Evolutionary conservation across 2,113 vertebrate species (phyloP).

Genomic region (Cygnus buccinator): DNA sequence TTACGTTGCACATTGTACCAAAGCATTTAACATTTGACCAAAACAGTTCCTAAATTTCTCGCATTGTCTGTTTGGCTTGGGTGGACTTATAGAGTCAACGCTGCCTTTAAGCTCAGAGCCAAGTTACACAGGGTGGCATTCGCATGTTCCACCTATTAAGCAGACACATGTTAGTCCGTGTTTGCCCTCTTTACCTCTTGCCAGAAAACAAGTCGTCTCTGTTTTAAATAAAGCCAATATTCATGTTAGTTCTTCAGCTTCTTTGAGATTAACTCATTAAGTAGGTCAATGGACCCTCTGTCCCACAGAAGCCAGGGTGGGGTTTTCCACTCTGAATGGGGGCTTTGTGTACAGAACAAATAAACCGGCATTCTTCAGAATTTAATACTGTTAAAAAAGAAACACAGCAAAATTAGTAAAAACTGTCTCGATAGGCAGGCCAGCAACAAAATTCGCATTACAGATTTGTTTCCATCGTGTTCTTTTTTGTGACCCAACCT

Average conservation of each 20-base stretch:
- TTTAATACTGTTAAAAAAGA: background rate
- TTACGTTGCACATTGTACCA: background rate
- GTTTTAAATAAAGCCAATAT: conserved; percentile 48
- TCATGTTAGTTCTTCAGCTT: conserved; percentile 14
- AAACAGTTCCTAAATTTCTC: background rate
- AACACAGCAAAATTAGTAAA: background rate
- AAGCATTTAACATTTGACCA: background rate
- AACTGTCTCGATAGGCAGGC: background rate
- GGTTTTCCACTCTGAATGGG: conserved; percentile 2
- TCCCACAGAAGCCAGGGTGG: background rate
- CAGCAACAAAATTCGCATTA: background rate
- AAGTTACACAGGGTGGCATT: conserved; percentile 9
- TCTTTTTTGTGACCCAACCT: background rate
- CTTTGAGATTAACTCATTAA: conserved; percentile 59
- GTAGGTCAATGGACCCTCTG: conserved; percentile 39
- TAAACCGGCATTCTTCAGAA: background rate
- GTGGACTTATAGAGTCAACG: background rate
- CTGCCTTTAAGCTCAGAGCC: background rate
- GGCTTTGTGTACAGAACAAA: conserved; percentile 25
- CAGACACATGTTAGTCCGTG: background rate
- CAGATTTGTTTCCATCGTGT: background rate
- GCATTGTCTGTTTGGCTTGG: background rate
- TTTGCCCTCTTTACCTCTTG: background rate
- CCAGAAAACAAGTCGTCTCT: conserved; percentile 16
- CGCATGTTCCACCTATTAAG: background rate